These are phyloP conservation scores for Heterotilapia buettikoferi DNA, from an alignment of 2,113 vertebrate genomes.

Conservation along the genomic window DNA sequence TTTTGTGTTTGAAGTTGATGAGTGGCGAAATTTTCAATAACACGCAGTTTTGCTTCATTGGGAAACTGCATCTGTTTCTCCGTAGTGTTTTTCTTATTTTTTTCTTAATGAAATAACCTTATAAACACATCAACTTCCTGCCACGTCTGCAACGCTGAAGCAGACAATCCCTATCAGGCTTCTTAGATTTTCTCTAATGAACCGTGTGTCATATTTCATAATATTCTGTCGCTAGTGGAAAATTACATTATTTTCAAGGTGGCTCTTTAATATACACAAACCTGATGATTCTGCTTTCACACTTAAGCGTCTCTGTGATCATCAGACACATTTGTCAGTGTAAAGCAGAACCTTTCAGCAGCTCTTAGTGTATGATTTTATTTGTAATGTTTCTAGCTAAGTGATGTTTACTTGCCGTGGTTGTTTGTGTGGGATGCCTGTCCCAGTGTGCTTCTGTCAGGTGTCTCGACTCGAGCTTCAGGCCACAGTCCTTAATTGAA, in stretches of 20 bases:
- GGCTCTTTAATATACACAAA: background rate
- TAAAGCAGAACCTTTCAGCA: background rate
- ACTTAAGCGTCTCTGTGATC: background rate
- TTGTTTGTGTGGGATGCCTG: background rate
- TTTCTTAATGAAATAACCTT: background rate
- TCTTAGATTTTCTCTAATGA: constrained; percentile 21
- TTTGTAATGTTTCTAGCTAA: background rate
- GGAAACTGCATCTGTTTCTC: background rate
- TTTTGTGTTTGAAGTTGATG: constrained; percentile 3
- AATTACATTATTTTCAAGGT: background rate
- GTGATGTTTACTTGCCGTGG: background rate
- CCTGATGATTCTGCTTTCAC: background rate
- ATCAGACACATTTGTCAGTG: background rate
- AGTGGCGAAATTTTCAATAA: background rate
- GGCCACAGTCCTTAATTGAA: constrained; percentile 7
- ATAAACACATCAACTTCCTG: background rate
- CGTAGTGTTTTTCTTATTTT: background rate
- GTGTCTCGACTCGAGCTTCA: background rate
- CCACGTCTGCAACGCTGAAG: background rate
- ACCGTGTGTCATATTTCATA: background rate
- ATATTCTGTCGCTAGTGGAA: background rate
- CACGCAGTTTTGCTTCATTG: background rate
- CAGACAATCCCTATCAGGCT: background rate
- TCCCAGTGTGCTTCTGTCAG: constrained; percentile 4
- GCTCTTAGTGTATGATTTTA: background rate